phyloP scores from a whole-genome alignment of 2,888 invertebrate genomes.

The Macrophya alboannulata region DNA sequence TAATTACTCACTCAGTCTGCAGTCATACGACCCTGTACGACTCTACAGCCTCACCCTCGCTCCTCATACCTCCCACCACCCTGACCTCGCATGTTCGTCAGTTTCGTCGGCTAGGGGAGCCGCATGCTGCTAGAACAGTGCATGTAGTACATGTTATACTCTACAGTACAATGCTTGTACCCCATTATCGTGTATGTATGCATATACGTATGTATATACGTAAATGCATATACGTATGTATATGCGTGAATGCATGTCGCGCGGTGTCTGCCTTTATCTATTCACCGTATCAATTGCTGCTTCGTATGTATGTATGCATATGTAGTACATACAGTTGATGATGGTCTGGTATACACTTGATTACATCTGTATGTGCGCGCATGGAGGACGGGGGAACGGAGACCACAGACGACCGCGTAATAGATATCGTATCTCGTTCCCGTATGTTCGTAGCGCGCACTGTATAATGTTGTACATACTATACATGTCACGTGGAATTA shows the following conservation, averaged over 20 bases:
- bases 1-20: constrained; percentile 16
- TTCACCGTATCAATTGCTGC: not conserved
- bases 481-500: not conserved
- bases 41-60: not conserved
- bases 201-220: not conserved
- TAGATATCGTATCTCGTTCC: not conserved
- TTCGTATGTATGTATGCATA: not conserved
- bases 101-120: not conserved
- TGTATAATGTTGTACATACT: not conserved
- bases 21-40: not conserved
- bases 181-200: not conserved
- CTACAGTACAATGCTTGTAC: not conserved
- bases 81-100: not conserved
- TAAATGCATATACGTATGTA: not conserved
- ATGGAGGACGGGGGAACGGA: not conserved
- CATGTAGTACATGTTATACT: not conserved
- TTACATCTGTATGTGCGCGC: not conserved
- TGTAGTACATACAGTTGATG: constrained; percentile 1
- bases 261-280: not conserved
- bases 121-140: not conserved
- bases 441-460: not conserved
- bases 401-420: not conserved
- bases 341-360: not conserved
- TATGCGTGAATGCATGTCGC: not conserved
- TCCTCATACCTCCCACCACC: not conserved